These are phyloP conservation scores for Recurvirostra avosetta DNA, from an alignment of 2,113 vertebrate species.

Conservation along the genomic window DNA sequence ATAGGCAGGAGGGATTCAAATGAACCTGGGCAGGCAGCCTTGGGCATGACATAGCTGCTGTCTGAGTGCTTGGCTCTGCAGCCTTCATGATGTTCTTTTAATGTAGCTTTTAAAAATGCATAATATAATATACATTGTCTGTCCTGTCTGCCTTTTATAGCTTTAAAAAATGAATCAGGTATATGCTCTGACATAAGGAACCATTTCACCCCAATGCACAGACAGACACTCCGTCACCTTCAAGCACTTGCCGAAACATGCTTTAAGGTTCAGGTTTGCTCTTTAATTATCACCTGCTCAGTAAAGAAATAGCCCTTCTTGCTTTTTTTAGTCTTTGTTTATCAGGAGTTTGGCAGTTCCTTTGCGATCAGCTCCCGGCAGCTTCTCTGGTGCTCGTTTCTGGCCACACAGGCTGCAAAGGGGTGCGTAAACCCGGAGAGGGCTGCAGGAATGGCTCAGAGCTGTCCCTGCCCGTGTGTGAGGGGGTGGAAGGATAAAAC, in stretches of 20 bases:
- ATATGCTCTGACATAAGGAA: background rate
- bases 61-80: constrained; percentile 47
- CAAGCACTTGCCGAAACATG: background rate
- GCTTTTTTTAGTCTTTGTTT: background rate
- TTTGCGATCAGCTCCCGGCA: background rate
- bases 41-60: background rate
- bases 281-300: background rate
- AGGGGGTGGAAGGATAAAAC: background rate
- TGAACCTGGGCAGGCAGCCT: background rate
- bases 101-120: constrained; percentile 45
- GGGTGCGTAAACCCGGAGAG: background rate
- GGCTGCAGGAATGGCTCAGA: background rate
- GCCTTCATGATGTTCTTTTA: constrained; percentile 57
- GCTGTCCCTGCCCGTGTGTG: background rate
- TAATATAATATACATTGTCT: constrained; percentile 44
- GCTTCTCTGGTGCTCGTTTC: background rate
- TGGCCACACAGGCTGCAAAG: background rate
- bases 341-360: background rate
- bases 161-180: constrained; percentile 21
- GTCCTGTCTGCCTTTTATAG: constrained; percentile 29
- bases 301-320: background rate
- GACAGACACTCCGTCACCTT: background rate
- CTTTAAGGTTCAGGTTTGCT: background rate
- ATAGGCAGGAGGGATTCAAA: background rate
- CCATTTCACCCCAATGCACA: background rate